Base-by-base conservation (phyloP, 2,113 vertebrate genomes). In the Blennius ocellaris region DNA sequence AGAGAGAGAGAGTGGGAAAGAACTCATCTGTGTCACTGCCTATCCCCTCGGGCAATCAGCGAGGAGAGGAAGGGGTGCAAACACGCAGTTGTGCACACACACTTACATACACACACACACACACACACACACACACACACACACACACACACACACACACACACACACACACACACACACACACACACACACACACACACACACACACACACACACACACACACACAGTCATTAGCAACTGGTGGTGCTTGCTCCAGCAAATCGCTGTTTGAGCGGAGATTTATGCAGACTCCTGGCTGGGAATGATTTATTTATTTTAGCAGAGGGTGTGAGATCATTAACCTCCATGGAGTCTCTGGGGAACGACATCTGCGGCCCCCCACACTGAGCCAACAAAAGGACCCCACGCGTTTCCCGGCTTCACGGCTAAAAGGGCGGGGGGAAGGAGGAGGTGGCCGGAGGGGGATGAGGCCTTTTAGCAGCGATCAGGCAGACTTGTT, bases 271-370 rank as follows among this genome's bases (percentile, higher is more conserved):
- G 90, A 91, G 83, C 62, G 61, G 81, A 93, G 93, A 95, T 94
- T 95, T 94, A 95, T 94, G 87, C 92, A 82, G 85, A 86, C 77
- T 71, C 83, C 90, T 87, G 55, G 64, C 90, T 87, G 89, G 80
- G 90, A 85, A 87, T 92, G 87, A 89, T 81, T 92, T 90, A 83
- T 92, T 88, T 87, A 90, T 91, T 84, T 81, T 81, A 92, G 79
- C 72, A 76, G 82, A 76, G 87, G 88, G 92, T 84, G 86, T 80
- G 90, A 90, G 77, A 94, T 94, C 94, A 94, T 94, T 94, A 94
- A 94, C 93, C 92, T 93, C 92, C 89, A 67, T 84, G 47, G 71
- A 39, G 83, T 88, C 85, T 88, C 92, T 44, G 65, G 93, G 89
- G 94, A 85, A 88, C 51, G 85, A 77, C 92, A 92, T 90, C 92